A percentile compares a stretch with the other conserved stretches of the same genome.
These are phyloP conservation scores for Aphelinus atriplicis DNA, from an alignment of 1,140 invertebrate species.

Conservation along the genomic window DNA sequence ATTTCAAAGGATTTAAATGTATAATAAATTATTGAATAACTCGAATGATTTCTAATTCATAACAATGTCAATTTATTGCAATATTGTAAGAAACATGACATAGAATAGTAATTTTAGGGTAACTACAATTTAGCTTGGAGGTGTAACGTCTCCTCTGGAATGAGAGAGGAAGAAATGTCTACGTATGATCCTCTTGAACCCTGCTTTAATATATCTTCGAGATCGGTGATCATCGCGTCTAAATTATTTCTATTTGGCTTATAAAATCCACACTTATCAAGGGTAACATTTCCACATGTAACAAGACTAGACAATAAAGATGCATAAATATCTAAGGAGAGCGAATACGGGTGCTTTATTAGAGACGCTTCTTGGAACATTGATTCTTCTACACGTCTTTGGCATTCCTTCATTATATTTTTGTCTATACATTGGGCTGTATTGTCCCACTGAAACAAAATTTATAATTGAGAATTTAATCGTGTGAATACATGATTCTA, in stretches of 20 bases:
- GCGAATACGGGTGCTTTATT: constrained; percentile 57
- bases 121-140: constrained; percentile 61
- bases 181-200: constrained; percentile 49
- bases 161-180: constrained; percentile 45
- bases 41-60: constrained; percentile 20
- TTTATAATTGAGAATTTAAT: constrained; percentile 4
- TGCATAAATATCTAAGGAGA: constrained; percentile 59
- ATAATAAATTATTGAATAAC: not conserved
- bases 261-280: constrained; percentile 46
- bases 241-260: constrained; percentile 47
- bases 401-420: constrained; percentile 53
- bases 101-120: constrained; percentile 30
- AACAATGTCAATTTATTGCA: constrained; percentile 37
- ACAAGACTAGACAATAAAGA: constrained; percentile 55
- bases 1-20: not conserved
- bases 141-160: constrained; percentile 42
- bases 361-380: constrained; percentile 47
- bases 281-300: constrained; percentile 46
- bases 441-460: constrained; percentile 56
- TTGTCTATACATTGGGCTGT: constrained; percentile 44
- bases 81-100: constrained; percentile 32
- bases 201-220: constrained; percentile 52
- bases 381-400: constrained; percentile 54
- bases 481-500: too few species aligned
- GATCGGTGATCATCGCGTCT: constrained; percentile 41